Evolutionary conservation across 2,797 vertebrate genomes (phyloP), one percentile per base, ranked within the genome.

Genomic region (Furcifer pardalis): DNA sequence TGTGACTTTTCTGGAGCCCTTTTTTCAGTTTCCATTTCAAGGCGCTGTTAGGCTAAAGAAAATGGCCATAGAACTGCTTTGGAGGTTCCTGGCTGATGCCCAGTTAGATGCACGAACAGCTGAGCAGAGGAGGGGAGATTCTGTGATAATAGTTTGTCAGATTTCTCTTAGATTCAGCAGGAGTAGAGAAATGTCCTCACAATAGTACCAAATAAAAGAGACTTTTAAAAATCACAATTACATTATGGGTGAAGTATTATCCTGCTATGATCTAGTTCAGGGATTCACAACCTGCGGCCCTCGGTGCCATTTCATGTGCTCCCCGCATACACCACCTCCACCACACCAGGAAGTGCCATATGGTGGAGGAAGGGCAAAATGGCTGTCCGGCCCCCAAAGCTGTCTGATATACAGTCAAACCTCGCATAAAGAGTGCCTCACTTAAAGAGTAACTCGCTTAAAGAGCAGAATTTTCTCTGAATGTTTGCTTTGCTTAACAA

Each of bases 21-120:
- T 88, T 19, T 82, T n/a, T 90, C 30, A 27, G 1, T 0, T 0
- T 85, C 74, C 81, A 25, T 59, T 79, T 88, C 1, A 85, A 71
- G 44, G 30, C 12, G 1, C 6, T 40, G 4, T 75, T 82, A 73
- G 15, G 56, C 32, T 73, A 2, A 0, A 0, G 76, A 23, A 87
- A 79, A 81, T 73, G 23, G 44, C 60, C 9, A 81, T 37, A 69
- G 85, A 81, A n/a, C n/a, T 60, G 32, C 49, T 59, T 75, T 68
- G 15, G 37, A 44, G 46, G 60, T 21, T 59, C 27, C 79, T 84
- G 71, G n/a, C 72, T 42, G 32, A 15, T 68, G 30, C 49, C 72
- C 46, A 59, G 60, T 19, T 73, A 63, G 2, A 49, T 79, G 32
- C 35, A 7, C 23, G 42, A 59, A 44, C 68, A 60, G 23, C 19